phyloP scores from a whole-genome alignment of 2,888 invertebrate species.

The Anthophora plumipes region DNA sequence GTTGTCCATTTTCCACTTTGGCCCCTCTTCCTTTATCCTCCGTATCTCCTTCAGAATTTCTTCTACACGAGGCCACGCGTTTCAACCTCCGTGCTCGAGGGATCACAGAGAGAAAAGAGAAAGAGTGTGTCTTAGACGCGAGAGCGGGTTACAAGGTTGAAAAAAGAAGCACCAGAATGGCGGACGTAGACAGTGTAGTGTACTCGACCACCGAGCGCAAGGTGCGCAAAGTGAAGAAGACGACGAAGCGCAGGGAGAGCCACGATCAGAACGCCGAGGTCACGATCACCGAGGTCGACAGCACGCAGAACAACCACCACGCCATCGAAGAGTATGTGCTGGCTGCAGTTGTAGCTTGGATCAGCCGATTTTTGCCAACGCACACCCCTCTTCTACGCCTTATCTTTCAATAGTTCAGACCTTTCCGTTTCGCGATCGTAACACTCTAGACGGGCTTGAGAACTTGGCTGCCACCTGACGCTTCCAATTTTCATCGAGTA shows the following conservation, averaged over 20 bases:
- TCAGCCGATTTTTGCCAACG: background rate
- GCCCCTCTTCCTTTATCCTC: background rate
- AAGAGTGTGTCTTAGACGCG: slow-evolving; percentile 19
- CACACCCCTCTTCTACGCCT: background rate
- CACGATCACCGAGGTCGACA: slow-evolving; percentile 92
- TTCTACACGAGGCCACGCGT: too few species aligned
- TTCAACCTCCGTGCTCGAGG: too few species aligned
- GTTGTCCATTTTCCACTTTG: background rate
- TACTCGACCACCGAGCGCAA: slow-evolving; percentile 93
- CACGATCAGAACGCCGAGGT: slow-evolving; percentile 90
- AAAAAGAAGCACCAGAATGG: slow-evolving; percentile 87
- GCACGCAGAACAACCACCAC: slow-evolving; percentile 88
- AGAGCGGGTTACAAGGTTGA: slow-evolving; percentile 18
- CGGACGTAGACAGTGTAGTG: slow-evolving; percentile 96
- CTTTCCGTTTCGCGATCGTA: slow-evolving; percentile 20
- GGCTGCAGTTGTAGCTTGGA: slow-evolving; percentile 83
- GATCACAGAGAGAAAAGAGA: too few species aligned
- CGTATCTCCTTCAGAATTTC: background rate
- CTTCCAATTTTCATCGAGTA: background rate
- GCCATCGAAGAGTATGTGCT: slow-evolving; percentile 94
- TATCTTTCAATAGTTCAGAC: slow-evolving; percentile 6
- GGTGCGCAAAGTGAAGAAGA: slow-evolving; percentile 96
- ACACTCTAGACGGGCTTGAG: background rate
- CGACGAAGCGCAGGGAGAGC: slow-evolving; percentile 92
- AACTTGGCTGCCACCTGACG: slow-evolving; percentile 18